Conservation (phyloP, 2,888 invertebrate species). For the Poecilobothrus nobilitatus region DNA sequence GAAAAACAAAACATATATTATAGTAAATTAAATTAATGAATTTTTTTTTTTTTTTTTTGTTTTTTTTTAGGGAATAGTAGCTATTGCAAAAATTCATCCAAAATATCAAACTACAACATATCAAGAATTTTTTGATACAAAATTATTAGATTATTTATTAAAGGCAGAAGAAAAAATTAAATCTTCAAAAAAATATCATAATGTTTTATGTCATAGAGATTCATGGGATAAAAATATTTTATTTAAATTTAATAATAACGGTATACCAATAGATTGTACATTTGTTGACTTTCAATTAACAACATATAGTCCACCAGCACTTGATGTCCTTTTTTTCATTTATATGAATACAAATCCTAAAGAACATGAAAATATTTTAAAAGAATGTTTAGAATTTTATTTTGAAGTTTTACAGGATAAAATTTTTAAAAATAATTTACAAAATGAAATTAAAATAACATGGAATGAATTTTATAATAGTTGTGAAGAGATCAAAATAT, state of each 20-base stretch:
- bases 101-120: constrained; percentile 29
- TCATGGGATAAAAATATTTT: constrained; percentile 41
- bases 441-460: constrained; percentile 29
- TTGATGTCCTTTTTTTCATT: constrained; percentile 47
- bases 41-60: too few relatives aligned
- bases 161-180: constrained; percentile 27
- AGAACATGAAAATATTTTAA: constrained; percentile 36
- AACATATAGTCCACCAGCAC: constrained; percentile 49
- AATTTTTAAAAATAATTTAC: constrained; percentile 19
- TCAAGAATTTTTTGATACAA: constrained; percentile 28
- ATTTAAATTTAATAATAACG: constrained; percentile 31
- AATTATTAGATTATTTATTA: constrained; percentile 28
- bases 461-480: constrained; percentile 35
- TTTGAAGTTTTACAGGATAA: constrained; percentile 32
- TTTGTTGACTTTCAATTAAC: constrained; percentile 51
- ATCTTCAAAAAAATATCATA: constrained; percentile 37
- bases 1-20: neutral
- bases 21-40: too few relatives aligned
- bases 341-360: constrained; percentile 42
- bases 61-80: constrained; percentile 28
- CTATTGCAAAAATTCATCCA: constrained; percentile 30
- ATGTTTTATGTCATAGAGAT: constrained; percentile 45
- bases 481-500: constrained; percentile 34
- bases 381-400: constrained; percentile 43
- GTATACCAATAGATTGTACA: constrained; percentile 41